These are phyloP conservation scores for Maccullochella peelii DNA, from an alignment of 2,113 vertebrate species.

Conservation along the genomic window DNA sequence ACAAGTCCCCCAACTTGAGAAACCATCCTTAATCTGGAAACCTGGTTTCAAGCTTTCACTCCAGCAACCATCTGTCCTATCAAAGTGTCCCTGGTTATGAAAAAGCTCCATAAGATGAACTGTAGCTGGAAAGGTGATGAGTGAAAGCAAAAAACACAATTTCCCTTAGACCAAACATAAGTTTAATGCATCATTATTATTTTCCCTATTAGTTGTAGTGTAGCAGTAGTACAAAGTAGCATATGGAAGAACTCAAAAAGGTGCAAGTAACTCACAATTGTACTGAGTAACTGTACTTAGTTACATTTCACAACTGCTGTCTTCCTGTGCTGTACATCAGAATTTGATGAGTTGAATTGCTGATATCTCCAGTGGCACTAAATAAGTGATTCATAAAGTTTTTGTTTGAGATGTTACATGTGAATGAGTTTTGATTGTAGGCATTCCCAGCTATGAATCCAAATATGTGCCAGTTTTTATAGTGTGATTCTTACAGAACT, in stretches of 20 bases:
- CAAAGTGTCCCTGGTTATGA: neutral
- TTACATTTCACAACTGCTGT: neutral
- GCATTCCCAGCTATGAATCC: neutral
- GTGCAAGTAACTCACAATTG: neutral
- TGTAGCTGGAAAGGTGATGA: neutral
- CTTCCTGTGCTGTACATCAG: neutral
- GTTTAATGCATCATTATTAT: neutral
- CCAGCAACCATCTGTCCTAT: neutral
- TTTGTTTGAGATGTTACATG: conserved; percentile 9
- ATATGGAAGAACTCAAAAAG: too few relatives aligned
- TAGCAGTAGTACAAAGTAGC: too few relatives aligned
- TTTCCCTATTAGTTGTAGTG: too few relatives aligned
- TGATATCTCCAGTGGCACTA: neutral
- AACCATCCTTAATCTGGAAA: too few relatives aligned
- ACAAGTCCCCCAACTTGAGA: neutral
- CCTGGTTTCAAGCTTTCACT: neutral
- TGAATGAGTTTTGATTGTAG: neutral
- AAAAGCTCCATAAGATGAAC: neutral
- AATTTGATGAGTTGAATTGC: neutral
- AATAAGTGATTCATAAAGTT: neutral
- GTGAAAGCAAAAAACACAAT: neutral
- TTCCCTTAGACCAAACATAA: neutral
- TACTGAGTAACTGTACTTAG: neutral
- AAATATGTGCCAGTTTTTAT: neutral
- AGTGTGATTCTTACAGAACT: neutral